Base-by-base conservation (phyloP, 1,140 invertebrate genomes). In the Colletes latitarsis region DNA sequence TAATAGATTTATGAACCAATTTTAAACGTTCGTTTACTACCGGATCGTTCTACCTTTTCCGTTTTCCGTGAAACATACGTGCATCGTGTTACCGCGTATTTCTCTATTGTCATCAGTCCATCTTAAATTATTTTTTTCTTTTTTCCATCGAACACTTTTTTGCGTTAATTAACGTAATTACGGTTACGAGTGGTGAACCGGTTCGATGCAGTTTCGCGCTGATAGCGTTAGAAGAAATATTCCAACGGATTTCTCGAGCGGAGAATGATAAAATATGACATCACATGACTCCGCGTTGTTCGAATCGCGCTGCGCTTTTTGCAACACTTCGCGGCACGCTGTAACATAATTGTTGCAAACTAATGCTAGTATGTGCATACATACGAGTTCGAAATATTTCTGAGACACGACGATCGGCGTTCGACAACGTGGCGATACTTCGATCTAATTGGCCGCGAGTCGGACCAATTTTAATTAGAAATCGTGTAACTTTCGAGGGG, bases 101-200 rank as follows among this genome's bases (percentile, higher is more conserved):
- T 30, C 30, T 30, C 30, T 0, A 30, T 30, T 30, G 30, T 1
- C 30, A 30, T 2, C 30, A 30, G 30, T 30, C 30, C 2, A 30
- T 30, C 30, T 30, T 0, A 30, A 30, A 30, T 30, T 30, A 30
- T 30, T 30, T 43, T 3, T 43, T 43, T 43, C 43, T n/a, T 4
- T 19, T 46, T 21, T 17, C n/a, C 30, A 55, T 55, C 46, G 4
- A n/a, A 19, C 49, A 19, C 30, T 53, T 78, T 71, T 41, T 62
- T 46, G 30, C 55, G 58, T 43, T 30, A 41, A 63, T 77, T 70
- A 77, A 69, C 70, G 15, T 77, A 63, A 64, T 72, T 72, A 30
- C 49, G 14, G 15, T 53, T 21, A 39, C 30, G 9, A 19, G 58
- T 2, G 15, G 19, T 3, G 6, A 52, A 63, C 58, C 46, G 52